Percentiles rank a stretch among this genome's conserved stretches.
These are phyloP conservation scores for Netelia inedita DNA, from an alignment of 2,888 invertebrate genomes.

Conservation along the genomic window DNA sequence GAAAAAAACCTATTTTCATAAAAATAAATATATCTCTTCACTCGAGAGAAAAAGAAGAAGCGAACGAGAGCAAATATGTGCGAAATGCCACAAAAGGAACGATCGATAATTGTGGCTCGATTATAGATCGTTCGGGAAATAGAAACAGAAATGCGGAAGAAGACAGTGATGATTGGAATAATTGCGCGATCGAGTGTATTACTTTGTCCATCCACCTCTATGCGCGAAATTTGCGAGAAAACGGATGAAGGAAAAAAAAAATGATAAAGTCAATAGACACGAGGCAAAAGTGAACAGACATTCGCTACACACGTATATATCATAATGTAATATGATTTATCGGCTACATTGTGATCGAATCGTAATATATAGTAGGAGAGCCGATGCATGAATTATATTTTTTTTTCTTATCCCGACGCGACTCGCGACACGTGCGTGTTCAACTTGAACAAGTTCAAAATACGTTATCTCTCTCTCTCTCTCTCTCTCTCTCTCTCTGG, in stretches of 20 bases:
- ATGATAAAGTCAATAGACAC: constrained; percentile 19
- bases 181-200: constrained; percentile 21
- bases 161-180: constrained; percentile 14
- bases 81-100: not conserved
- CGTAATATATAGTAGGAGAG: not conserved
- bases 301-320: constrained; percentile 9
- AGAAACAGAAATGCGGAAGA: not conserved
- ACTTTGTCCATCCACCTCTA: constrained; percentile 26
- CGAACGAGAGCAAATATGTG: constrained; percentile 2
- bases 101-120: constrained; percentile 39
- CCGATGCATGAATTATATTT: no score
- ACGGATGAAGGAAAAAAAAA: constrained; percentile 13
- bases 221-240: constrained; percentile 1
- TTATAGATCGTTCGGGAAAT: constrained; percentile 1
- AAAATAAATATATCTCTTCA: no score
- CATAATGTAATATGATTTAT: constrained; percentile 55
- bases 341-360: constrained; percentile 5
- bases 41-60: no score
- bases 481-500: constrained; percentile 28
- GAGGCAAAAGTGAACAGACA: constrained; percentile 23
- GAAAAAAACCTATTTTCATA: no score
- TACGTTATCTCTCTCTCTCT: constrained; percentile 18
- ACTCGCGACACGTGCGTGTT: constrained; percentile 43
- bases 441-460: constrained; percentile 19
- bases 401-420: constrained; percentile 22